These are phyloP conservation scores for Vesta saturnalis DNA, from an alignment of 2,888 invertebrate genomes.

Conservation along the genomic window DNA sequence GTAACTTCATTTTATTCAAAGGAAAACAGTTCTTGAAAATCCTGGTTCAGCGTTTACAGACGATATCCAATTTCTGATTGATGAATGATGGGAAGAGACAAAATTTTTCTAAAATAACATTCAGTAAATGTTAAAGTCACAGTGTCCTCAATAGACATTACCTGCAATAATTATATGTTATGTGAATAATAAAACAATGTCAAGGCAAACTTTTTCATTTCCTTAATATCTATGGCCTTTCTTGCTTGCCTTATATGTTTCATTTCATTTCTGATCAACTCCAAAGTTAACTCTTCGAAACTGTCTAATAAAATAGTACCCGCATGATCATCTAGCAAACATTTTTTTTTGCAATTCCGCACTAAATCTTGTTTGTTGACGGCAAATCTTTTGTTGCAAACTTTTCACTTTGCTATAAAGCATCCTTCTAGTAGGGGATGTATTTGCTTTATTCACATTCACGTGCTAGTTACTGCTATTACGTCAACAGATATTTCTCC, in stretches of 20 bases:
- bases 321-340: background rate
- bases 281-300: background rate
- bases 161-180: slow-evolving; percentile 15
- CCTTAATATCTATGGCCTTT: background rate
- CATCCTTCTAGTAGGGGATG: background rate
- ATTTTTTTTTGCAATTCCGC: background rate
- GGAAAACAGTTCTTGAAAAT: background rate
- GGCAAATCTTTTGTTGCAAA: slow-evolving; percentile 5
- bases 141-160: background rate
- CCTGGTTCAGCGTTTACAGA: slow-evolving; percentile 16
- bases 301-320: background rate
- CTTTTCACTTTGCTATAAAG: slow-evolving; percentile 9
- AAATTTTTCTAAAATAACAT: background rate
- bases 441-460: background rate
- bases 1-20: background rate
- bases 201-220: slow-evolving; percentile 12
- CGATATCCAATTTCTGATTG: slow-evolving; percentile 10
- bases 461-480: no score
- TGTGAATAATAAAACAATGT: slow-evolving; percentile 13
- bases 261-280: slow-evolving; percentile 6
- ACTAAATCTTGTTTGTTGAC: background rate
- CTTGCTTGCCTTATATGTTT: slow-evolving; percentile 2
- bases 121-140: background rate
- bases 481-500: no score
- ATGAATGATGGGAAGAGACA: background rate